Evolutionary conservation across 1,140 invertebrate genomes (phyloP).

Genomic region (Paraescarpia echinospica): DNA sequence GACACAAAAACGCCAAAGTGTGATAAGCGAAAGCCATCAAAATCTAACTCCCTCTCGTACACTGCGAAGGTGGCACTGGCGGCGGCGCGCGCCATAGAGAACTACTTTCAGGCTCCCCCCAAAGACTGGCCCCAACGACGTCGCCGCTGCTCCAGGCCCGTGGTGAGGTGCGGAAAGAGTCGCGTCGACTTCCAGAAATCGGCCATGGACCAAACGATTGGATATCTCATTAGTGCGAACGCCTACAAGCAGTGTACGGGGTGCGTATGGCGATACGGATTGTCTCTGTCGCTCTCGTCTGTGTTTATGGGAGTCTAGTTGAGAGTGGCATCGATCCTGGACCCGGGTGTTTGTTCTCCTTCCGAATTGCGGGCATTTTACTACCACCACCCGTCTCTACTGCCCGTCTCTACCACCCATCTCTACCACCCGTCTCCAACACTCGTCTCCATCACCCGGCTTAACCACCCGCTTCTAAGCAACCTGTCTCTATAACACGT

Average conservation of each 20-base stretch:
- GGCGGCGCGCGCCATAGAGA: neutral
- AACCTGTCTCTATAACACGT: neutral
- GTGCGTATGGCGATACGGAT: neutral
- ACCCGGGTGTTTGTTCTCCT: no score
- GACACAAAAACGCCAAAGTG: neutral
- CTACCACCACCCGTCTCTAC: no score
- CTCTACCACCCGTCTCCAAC: no score
- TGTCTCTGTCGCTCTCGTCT: no score
- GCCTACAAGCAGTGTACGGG: neutral
- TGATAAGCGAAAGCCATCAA: neutral
- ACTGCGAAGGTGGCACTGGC: neutral
- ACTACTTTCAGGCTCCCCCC: neutral
- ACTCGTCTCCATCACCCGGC: no score
- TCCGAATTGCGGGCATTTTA: no score
- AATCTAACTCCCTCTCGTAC: neutral
- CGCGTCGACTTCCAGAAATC: neutral
- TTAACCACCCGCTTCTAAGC: neutral
- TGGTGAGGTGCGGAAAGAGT: neutral
- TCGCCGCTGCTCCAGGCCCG: neutral
- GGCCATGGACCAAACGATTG: neutral
- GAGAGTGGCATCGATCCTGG: no score
- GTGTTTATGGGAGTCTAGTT: no score
- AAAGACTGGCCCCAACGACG: neutral
- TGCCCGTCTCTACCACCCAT: no score
- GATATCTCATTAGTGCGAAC: neutral